Conservation (phyloP, 2,797 vertebrate species). For the Macropodus opercularis region DNA sequence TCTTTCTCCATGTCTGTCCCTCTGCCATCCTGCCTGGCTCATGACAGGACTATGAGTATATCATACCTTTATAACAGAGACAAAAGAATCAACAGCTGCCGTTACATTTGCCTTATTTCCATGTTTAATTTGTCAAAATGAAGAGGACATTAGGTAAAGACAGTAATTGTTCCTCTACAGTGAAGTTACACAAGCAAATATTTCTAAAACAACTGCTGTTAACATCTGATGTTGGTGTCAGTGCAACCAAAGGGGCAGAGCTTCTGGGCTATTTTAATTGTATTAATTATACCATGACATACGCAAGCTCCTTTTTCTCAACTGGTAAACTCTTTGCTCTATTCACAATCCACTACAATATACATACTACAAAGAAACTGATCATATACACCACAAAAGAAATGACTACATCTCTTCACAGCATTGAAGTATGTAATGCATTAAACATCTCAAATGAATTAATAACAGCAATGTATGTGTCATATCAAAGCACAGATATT, state of each 20-base stretch:
- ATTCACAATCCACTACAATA: slow-evolving; percentile 12
- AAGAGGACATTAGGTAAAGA: not conserved
- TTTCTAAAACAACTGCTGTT: slow-evolving; percentile 4
- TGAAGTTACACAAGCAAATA: not conserved
- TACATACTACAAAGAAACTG: slow-evolving; percentile 19
- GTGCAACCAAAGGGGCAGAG: not conserved
- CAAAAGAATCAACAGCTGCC: not conserved
- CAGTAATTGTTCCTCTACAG: not conserved
- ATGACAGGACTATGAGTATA: slow-evolving; percentile 39
- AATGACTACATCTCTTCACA: slow-evolving; percentile 14
- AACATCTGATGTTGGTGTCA: not conserved
- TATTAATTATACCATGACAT: not conserved
- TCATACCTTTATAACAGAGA: not conserved
- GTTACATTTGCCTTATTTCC: not conserved
- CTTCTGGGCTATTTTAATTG: not conserved
- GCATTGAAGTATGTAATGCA: slow-evolving; percentile 15
- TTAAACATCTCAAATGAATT: slow-evolving; percentile 49
- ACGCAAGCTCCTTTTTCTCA: slow-evolving; percentile 1
- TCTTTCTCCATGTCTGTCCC: slow-evolving; percentile 51
- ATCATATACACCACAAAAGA: slow-evolving; percentile 2
- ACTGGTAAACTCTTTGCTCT: slow-evolving; percentile 7
- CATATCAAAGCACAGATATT: slow-evolving; percentile 55
- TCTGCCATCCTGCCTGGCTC: slow-evolving; percentile 46
- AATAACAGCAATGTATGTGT: slow-evolving; percentile 32
- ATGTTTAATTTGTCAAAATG: slow-evolving; percentile 14